Evolutionary conservation across 2,888 invertebrate genomes (phyloP), one percentile per base, ranked within the genome.

Genomic region (Dioctria linearis): DNA sequence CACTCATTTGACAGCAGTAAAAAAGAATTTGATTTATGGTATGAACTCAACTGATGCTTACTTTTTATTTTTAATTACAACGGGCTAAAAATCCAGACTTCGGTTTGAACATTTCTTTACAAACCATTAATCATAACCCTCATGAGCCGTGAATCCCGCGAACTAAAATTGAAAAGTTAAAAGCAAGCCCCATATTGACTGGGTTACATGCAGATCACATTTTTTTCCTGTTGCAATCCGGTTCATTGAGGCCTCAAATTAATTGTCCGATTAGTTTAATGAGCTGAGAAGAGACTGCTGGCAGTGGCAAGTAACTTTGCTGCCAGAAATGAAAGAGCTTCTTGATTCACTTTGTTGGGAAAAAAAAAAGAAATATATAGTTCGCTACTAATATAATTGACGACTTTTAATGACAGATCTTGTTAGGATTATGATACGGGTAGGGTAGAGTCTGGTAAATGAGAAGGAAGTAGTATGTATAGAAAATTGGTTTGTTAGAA

Each of bases 231-330:
- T 25, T 54, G 57, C 25, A 51, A 61, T 76, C 39, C 63, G 78
- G 51, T 54, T 63, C 66, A 78, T 66, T 78, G 51, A 40, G 13
- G 54, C 43, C 63, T 42, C 78, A 49, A 78, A 78, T 78, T 78
- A 78, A 78, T 78, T 78, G 78, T 78, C 78, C 65, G 78, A 78
- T 78, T 78, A 78, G 54, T 78, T 78, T 78, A 78, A 78, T 78
- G 78, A 78, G 65, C 78, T 78, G 78, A 65, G 65, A 78, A 76
- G 65, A 49, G 65, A 78, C 78, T 78, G 51, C 78, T 65, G 65
- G 51, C 65, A 65, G 65, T 65, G 63, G 78, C 65, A 54, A 13
- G 78, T 40, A 40, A 39, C 8, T 25, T 39, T 54, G 13, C 49
- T 43, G 9, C 76, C 3, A 11, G 5, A 76, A 4, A 61, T 59